phyloP scores from a whole-genome alignment of 2,113 vertebrate species.

The Amia ocellicauda region DNA sequence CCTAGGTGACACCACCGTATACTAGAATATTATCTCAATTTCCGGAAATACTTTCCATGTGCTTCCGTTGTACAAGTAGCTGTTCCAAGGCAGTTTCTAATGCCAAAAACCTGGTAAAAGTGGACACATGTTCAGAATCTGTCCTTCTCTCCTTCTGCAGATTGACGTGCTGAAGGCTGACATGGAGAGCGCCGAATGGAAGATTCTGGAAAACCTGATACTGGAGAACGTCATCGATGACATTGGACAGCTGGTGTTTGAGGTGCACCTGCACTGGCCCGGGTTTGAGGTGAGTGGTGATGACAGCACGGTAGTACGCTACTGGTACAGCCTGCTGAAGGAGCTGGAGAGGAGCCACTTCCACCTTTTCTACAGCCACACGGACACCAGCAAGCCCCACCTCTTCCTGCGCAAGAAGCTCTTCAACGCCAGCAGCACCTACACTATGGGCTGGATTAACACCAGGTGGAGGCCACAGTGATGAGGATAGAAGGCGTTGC shows the following conservation, averaged over 20 bases:
- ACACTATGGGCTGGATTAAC: conserved; percentile 89
- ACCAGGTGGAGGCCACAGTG: conserved; percentile 68
- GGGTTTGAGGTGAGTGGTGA: conserved; percentile 92
- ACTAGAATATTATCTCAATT: too few species aligned
- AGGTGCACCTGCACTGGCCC: conserved; percentile 91
- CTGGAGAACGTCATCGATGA: conserved; percentile 82
- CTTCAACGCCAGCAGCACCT: conserved; percentile 86
- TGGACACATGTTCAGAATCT: not conserved
- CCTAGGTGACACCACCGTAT: too few species aligned
- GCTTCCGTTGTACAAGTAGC: too few species aligned
- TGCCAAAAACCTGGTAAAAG: too few species aligned
- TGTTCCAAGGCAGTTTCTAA: too few species aligned
- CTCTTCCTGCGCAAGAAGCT: conserved; percentile 81
- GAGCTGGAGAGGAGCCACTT: conserved; percentile 83
- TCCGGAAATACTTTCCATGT: too few species aligned
- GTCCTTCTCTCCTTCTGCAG: conserved; percentile 52
- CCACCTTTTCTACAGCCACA: conserved; percentile 81
- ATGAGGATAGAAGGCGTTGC: not conserved
- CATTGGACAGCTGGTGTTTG: conserved; percentile 86
- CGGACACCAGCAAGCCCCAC: conserved; percentile 74
- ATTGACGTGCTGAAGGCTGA: conserved; percentile 90
- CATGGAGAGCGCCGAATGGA: conserved; percentile 95
- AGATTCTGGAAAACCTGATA: conserved; percentile 91
- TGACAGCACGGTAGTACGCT: conserved; percentile 81
- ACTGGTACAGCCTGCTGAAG: conserved; percentile 92